Evolutionary conservation across 1,140 invertebrate species (phyloP).

Genomic region (Diabrotica undecimpunctata): DNA sequence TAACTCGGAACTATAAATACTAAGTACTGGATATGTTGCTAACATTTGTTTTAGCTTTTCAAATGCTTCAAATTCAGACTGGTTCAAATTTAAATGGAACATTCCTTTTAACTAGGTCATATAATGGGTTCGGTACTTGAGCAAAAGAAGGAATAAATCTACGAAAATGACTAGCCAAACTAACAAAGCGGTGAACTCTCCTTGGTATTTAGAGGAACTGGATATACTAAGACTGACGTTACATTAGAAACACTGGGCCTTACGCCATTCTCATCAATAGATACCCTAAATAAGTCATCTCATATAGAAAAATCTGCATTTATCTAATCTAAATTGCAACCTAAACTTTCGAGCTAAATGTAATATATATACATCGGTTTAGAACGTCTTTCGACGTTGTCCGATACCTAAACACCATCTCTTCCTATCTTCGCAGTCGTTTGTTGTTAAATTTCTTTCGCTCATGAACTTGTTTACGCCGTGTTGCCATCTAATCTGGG

Average conservation of each 20-base stretch:
- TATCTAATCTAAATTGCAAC: slow-evolving; percentile 20
- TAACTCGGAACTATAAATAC: too few species aligned
- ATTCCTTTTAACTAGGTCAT: slow-evolving; percentile 34
- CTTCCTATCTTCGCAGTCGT: too few species aligned
- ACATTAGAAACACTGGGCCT: slow-evolving; percentile 19
- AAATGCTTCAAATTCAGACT: too few species aligned
- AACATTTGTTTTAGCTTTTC: too few species aligned
- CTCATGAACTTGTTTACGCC: too few species aligned
- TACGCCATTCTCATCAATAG: slow-evolving; percentile 24
- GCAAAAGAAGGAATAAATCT: slow-evolving; percentile 33
- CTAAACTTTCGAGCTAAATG: slow-evolving; percentile 19
- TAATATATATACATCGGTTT: too few species aligned
- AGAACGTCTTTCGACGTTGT: too few species aligned
- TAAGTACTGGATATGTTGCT: too few species aligned
- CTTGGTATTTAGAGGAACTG: slow-evolving; percentile 19
- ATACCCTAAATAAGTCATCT: slow-evolving; percentile 30
- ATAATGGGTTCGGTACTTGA: slow-evolving; percentile 32
- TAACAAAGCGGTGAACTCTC: slow-evolving; percentile 24
- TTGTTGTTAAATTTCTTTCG: too few species aligned
- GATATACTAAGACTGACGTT: slow-evolving; percentile 21
- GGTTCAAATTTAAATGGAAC: too few species aligned
- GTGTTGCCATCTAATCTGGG: too few species aligned
- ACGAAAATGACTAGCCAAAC: slow-evolving; percentile 29
- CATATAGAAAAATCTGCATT: slow-evolving; percentile 16
- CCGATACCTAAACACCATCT: too few species aligned